Conservation (phyloP, 2,113 vertebrate genomes). For the Megaptera novaeangliae region DNA sequence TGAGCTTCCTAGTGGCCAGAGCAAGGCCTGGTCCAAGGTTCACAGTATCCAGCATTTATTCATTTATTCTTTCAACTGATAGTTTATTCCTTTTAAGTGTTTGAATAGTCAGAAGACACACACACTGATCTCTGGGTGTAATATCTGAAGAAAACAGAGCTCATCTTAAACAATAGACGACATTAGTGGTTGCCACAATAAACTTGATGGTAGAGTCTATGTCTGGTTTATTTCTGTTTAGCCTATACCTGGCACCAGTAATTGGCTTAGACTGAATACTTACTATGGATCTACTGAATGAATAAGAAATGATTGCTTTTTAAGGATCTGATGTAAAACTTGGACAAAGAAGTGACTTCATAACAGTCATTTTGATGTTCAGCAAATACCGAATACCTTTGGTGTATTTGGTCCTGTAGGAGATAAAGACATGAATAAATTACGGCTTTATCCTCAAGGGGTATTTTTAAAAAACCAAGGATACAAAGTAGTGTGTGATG, state of each 20-base stretch:
- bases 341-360: background rate
- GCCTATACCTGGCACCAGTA: background rate
- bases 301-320: background rate
- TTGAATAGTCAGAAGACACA: background rate
- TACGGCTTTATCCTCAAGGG: background rate
- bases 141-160: background rate
- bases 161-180: background rate
- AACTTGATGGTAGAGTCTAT: background rate
- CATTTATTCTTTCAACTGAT: background rate
- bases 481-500: background rate
- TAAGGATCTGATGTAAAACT: background rate
- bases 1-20: background rate
- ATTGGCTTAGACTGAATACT: background rate
- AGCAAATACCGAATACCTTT: background rate
- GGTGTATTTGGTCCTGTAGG: background rate
- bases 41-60: background rate
- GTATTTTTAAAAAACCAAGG: background rate
- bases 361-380: background rate
- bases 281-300: background rate
- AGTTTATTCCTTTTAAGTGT: background rate
- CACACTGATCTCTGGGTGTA: background rate
- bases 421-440: background rate
- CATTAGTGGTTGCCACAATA: background rate
- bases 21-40: background rate
- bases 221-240: background rate